Evolutionary conservation across 2,888 invertebrate genomes (phyloP).

Genomic region (Alviniconcha strummeri): DNA sequence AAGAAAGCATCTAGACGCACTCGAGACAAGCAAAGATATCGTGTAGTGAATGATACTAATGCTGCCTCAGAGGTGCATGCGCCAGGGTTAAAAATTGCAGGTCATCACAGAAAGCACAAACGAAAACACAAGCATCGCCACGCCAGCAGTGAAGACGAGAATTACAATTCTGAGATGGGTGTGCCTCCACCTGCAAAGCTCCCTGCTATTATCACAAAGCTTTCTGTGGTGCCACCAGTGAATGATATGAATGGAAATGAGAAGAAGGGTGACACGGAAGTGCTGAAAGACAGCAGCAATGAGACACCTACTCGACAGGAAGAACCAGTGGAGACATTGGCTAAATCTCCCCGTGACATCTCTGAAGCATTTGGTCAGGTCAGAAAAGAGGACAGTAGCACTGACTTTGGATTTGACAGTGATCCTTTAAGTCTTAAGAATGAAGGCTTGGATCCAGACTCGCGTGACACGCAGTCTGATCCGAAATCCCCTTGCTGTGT

Average conservation of each 20-base stretch:
- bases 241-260: slow-evolving; percentile 30
- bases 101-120: slow-evolving; percentile 58
- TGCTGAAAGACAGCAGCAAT: slow-evolving; percentile 18
- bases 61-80: slow-evolving; percentile 26
- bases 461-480: not conserved
- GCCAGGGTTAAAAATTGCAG: slow-evolving; percentile 31
- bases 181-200: slow-evolving; percentile 23
- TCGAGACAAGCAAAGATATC: slow-evolving; percentile 77
- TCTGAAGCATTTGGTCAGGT: not conserved
- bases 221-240: slow-evolving; percentile 27
- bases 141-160: slow-evolving; percentile 39
- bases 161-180: slow-evolving; percentile 25
- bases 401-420: slow-evolving; percentile 26
- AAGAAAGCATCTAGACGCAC: slow-evolving; percentile 87
- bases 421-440: slow-evolving; percentile 27
- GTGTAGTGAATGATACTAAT: slow-evolving; percentile 31
- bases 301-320: slow-evolving; percentile 11
- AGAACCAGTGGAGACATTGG: not conserved
- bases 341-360: slow-evolving; percentile 1
- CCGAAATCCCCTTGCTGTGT: not conserved
- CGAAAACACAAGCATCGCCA: slow-evolving; percentile 81
- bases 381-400: not conserved
- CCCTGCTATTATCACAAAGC: slow-evolving; percentile 29
- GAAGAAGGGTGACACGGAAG: slow-evolving; percentile 14
- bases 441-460: not conserved